Base-by-base conservation (phyloP, 2,113 vertebrate species). In the Oryzias woworae region DNA sequence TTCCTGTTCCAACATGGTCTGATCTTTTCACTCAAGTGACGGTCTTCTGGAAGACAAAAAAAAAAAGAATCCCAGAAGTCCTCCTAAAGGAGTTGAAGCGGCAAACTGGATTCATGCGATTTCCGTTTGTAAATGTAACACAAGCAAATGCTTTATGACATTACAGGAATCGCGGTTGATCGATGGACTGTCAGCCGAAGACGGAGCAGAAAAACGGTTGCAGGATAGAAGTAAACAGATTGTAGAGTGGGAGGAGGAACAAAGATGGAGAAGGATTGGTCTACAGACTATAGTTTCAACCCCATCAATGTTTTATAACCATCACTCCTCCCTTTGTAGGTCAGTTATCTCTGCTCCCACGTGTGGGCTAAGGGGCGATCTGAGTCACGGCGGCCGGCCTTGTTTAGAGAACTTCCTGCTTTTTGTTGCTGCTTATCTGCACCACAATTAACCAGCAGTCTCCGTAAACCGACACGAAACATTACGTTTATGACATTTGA, bases 281-380 rank as follows among this genome's bases (percentile, higher is more conserved):
- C 58, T 54, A 20, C 58, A 16, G 69, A 15, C 52, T 60, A 26
- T 62, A 69, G 69, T 53, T 47, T 71, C 43, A 64, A 44, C 51
- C 58, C 66, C 63, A 87, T 89, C 53, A 81, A 84, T 87, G 80
- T 84, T 89, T 84, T 69, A 86, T 80, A 72, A 64, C 72, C 45
- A 76, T 77, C 41, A 46, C 73, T 72, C 6, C 64, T 62, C 66
- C 48, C 2, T 76, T 81, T 81, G 77, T 80, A 69, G 78, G 74
- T 77, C 64, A 62, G 77, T 72, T 87, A 89, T 89, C 77, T 85
- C 45, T 64, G 69, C 58, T 78, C 42, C 67, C 69, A 55, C 49
- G 76, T 77, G 80, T 71, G 61, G 62, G 48, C 59, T 76, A 81
- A 64, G 75, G 80, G 65, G 69, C 51, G 54, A 69, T 59, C 58